These are phyloP conservation scores for Etheostoma cragini DNA, from an alignment of 2,113 vertebrate species.

Conservation along the genomic window DNA sequence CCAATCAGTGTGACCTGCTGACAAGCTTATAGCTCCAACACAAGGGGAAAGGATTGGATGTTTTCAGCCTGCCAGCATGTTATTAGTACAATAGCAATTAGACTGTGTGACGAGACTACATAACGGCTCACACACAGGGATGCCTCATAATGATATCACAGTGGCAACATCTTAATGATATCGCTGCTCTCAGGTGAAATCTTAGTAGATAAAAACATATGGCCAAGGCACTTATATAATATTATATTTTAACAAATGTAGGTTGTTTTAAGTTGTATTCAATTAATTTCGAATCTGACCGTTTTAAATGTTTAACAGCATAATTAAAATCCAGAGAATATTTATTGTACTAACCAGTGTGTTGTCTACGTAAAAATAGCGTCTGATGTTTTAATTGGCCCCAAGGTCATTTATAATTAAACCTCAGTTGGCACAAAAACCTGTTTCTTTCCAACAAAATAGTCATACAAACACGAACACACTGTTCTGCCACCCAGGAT, in stretches of 20 bases:
- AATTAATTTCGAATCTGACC: not conserved
- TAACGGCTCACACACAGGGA: conserved; percentile 22
- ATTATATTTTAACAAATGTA: not conserved
- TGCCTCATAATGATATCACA: conserved; percentile 32
- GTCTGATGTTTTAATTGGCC: conserved; percentile 69
- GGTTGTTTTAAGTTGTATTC: not conserved
- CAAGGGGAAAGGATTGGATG: conserved; percentile 19
- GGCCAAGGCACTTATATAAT: not conserved
- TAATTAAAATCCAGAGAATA: conserved; percentile 38
- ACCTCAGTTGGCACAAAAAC: conserved; percentile 53
- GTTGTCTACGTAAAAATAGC: conserved; percentile 21
- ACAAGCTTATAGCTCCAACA: conserved; percentile 36
- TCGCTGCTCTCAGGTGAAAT: conserved; percentile 31
- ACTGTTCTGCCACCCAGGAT: conserved; percentile 54
- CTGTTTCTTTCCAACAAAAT: conserved; percentile 42
- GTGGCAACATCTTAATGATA: conserved; percentile 23
- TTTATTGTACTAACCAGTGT: conserved; percentile 7
- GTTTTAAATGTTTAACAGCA: conserved; percentile 24
- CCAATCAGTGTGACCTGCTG: conserved; percentile 65
- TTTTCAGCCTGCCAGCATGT: conserved; percentile 39
- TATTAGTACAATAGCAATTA: conserved; percentile 71
- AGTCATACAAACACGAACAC: conserved; percentile 31
- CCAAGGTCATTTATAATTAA: conserved; percentile 68
- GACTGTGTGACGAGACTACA: conserved; percentile 33
- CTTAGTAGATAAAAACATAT: not conserved